Evolutionary conservation across 2,888 invertebrate genomes (phyloP).

Genomic region (Lissonota sp.): DNA sequence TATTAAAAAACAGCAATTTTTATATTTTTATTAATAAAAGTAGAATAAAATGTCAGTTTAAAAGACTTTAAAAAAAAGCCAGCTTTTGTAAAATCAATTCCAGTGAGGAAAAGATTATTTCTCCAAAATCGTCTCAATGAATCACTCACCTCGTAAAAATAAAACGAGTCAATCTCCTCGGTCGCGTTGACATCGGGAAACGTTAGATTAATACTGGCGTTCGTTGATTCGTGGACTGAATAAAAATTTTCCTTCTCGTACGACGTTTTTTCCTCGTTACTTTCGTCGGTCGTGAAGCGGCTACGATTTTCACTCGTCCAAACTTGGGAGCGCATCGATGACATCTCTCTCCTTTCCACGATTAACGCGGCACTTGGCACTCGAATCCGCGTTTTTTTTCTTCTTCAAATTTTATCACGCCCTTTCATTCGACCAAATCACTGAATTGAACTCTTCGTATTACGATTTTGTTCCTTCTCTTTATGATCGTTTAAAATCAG

Average conservation of each 20-base stretch:
- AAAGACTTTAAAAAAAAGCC: no score
- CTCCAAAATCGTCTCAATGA: neutral
- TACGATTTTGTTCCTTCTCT: neutral
- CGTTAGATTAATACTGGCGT: slow-evolving; percentile 62
- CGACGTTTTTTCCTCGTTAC: slow-evolving; percentile 44
- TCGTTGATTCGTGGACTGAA: slow-evolving; percentile 67
- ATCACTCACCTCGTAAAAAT: slow-evolving; percentile 83
- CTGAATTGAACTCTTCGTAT: neutral
- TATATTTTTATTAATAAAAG: no score
- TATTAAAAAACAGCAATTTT: no score
- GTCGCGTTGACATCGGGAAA: slow-evolving; percentile 71
- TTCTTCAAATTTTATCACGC: slow-evolving; percentile 13
- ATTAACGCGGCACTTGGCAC: neutral
- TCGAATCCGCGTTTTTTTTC: slow-evolving; percentile 1
- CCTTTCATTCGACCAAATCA: neutral
- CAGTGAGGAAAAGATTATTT: slow-evolving; percentile 1
- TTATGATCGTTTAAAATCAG: neutral
- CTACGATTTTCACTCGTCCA: slow-evolving; percentile 43
- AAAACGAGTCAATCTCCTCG: slow-evolving; percentile 83
- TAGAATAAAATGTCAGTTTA: no score
- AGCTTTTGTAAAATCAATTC: neutral
- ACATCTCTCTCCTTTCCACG: slow-evolving; percentile 45
- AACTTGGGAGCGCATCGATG: slow-evolving; percentile 29
- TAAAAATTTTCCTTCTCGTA: slow-evolving; percentile 66
- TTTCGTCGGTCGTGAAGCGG: slow-evolving; percentile 39